Evolutionary conservation across 2,797 vertebrate species (phyloP).

Genomic region (Neosalanx taihuensis): DNA sequence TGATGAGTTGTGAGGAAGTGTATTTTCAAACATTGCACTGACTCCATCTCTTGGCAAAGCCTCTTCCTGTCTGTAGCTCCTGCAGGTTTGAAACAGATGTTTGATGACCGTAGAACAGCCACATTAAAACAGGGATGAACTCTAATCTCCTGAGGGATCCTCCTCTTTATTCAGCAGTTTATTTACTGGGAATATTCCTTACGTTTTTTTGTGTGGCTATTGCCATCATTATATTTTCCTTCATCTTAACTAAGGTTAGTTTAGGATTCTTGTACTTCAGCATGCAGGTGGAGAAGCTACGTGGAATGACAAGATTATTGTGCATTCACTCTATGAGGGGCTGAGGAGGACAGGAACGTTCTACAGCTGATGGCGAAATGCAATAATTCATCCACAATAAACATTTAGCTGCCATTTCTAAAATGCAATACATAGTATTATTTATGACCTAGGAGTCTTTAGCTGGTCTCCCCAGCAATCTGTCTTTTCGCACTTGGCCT

Average conservation of each 20-base stretch:
- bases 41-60: constrained; percentile 48
- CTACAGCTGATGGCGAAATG: background rate
- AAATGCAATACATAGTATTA: constrained; percentile 38
- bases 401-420: constrained; percentile 55
- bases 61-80: constrained; percentile 34
- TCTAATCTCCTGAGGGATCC: constrained; percentile 20
- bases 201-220: background rate
- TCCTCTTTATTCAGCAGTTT: background rate
- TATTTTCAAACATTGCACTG: constrained; percentile 62
- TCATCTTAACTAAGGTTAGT: background rate
- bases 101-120: constrained; percentile 7
- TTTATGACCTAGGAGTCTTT: constrained; percentile 25
- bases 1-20: constrained; percentile 65
- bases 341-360: background rate
- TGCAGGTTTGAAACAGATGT: constrained; percentile 54
- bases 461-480: constrained; percentile 22
- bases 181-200: background rate
- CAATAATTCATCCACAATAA: constrained; percentile 41
- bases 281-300: background rate
- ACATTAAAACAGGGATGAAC: constrained; percentile 6
- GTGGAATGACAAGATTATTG: background rate
- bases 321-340: background rate
- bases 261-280: background rate
- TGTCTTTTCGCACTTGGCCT: constrained; percentile 4
- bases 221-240: background rate